Percentiles rank a stretch among this genome's conserved stretches.
phyloP scores from a whole-genome alignment of 2,797 vertebrate species.

The Pygocentrus nattereri region DNA sequence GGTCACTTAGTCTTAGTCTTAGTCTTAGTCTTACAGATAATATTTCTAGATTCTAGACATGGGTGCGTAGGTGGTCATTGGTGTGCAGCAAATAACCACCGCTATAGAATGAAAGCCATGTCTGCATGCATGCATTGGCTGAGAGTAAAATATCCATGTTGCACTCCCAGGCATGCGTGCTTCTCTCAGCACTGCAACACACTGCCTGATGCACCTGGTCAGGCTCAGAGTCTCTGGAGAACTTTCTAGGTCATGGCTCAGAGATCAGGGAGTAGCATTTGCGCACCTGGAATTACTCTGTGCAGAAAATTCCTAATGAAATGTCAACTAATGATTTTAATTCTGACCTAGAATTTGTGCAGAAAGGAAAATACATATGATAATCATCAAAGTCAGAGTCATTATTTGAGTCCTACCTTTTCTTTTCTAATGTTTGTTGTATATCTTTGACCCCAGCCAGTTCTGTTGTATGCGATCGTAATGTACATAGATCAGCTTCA shows the following conservation, averaged over 20 bases:
- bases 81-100: background rate
- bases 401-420: background rate
- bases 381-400: background rate
- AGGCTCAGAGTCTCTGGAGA: background rate
- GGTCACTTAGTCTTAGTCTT: no score
- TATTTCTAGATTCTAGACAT: background rate
- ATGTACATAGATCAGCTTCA: background rate
- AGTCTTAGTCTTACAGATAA: no score
- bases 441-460: background rate
- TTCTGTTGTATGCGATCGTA: background rate
- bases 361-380: no score
- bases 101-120: background rate
- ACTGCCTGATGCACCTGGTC: background rate
- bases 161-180: background rate
- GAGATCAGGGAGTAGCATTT: background rate
- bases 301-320: background rate
- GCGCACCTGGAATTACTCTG: background rate
- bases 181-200: background rate
- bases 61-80: background rate
- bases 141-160: background rate
- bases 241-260: conserved; percentile 2
- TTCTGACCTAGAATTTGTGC: background rate
- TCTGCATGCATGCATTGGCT: background rate
- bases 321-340: background rate
- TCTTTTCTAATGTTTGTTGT: background rate